Evolutionary conservation across 2,113 vertebrate genomes (phyloP).

Genomic region (Calidris pugnax): DNA sequence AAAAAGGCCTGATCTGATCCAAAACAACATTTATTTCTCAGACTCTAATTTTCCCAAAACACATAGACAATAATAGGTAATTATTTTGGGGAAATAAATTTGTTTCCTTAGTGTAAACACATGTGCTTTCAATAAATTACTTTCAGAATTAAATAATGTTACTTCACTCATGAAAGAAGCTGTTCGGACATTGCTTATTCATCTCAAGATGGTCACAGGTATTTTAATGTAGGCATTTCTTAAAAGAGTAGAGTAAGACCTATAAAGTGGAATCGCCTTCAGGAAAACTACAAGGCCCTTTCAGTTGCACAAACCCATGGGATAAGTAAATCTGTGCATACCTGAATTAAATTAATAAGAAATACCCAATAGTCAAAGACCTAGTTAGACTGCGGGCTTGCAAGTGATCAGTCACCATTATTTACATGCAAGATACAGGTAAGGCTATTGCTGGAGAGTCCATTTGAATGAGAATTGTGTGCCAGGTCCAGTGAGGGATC

Average conservation of each 20-base stretch:
- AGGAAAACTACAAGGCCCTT: background rate
- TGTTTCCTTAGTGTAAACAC: background rate
- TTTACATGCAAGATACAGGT: background rate
- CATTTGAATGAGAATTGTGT: background rate
- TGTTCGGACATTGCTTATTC: background rate
- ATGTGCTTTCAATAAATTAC: background rate
- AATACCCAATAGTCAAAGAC: background rate
- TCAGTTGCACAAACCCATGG: background rate
- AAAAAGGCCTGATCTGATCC: conserved; percentile 15
- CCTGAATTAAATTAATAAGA: background rate
- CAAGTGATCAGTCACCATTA: background rate
- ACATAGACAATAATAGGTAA: background rate
- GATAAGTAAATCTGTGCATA: background rate
- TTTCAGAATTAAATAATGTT: background rate
- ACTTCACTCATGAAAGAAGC: background rate
- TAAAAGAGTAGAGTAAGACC: background rate
- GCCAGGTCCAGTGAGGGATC: background rate
- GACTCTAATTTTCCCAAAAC: conserved; percentile 1
- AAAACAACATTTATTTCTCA: conserved; percentile 19
- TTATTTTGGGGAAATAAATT: background rate
- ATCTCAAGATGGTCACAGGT: background rate
- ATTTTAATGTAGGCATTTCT: background rate
- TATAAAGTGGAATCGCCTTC: accelerated
- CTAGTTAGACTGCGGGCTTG: background rate
- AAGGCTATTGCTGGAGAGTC: background rate